These are phyloP conservation scores for Calameuta filiformis DNA, from an alignment of 2,888 invertebrate genomes.

Conservation along the genomic window DNA sequence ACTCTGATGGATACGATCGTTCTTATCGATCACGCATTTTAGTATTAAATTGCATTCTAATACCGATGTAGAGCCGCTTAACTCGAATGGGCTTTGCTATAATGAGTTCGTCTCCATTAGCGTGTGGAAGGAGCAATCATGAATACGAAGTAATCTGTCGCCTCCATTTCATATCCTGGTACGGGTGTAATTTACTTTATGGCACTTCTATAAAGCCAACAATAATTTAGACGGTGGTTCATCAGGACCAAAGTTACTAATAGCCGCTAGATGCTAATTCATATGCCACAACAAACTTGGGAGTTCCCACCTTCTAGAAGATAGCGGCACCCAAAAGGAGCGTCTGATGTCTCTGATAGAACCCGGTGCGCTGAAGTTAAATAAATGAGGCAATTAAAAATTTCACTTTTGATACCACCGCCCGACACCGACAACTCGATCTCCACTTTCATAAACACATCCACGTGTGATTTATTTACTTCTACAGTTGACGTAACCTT, in stretches of 20 bases:
- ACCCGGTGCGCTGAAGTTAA: conserved; percentile 1
- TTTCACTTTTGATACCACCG: conserved; percentile 16
- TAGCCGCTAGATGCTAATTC: neutral
- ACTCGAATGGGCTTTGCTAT: neutral
- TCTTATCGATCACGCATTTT: neutral
- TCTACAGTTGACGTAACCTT: neutral
- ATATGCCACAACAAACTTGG: neutral
- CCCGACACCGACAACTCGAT: conserved; percentile 5
- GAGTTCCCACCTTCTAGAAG: neutral
- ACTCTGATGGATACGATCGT: neutral
- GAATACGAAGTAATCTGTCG: neutral
- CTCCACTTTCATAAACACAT: conserved; percentile 14
- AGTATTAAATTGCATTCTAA: neutral
- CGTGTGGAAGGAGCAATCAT: neutral
- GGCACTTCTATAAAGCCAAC: neutral
- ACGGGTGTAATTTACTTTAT: neutral
- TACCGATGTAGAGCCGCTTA: neutral
- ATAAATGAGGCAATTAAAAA: conserved; percentile 19
- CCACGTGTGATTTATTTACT: neutral
- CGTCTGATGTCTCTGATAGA: neutral
- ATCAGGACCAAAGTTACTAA: neutral
- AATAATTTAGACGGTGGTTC: neutral
- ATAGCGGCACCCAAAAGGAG: neutral
- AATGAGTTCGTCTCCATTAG: conserved; percentile 1
- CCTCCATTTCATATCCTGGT: neutral